Base-by-base conservation (phyloP, 2,888 invertebrate genomes). In the Sipunculus nudus region DNA sequence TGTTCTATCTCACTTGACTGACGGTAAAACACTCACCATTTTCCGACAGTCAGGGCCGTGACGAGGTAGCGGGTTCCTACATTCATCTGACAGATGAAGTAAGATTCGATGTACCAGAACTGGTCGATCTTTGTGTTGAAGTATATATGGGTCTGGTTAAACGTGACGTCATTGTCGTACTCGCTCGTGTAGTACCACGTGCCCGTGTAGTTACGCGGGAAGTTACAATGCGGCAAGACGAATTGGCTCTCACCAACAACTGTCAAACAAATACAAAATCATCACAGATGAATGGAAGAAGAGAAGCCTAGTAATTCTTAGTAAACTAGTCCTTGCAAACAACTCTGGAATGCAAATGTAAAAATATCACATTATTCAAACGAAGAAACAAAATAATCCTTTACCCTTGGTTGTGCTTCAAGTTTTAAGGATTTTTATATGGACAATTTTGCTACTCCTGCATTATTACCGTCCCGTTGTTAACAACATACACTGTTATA, bases 121-220 rank as follows among this genome's bases (percentile, higher is more conserved):
- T 92, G 93, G 83, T 97, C 96, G 0, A 96, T 95, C 83, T 92
- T 92, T 85, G 92, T 95, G 0, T 92, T 94, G 85, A 96, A 96
- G 72, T 94, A 92, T 35, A 98, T 94, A 78, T 97, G 96, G 0
- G 97, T 98, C 78, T 94, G 93, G 78, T 97, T 97, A 39, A 98
- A 94, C 10, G 50, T 53, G n/a, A 83, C 80, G 39, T 96, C 93
- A 0, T 96, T 96, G 82, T 96, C 95, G 67, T 95, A 92, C 79
- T 97, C 96, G 13, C 96, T 96, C 0, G 96, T 96, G 78, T 97
- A 97, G 53, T 96, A 93, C 96, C 96, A 98, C 26, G 92, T 89
- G 0, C 97, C 96, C 0, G 91, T 89, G 84, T 94, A 95, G 82
- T 97, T 96, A 81, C 94, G 92, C 0, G 97, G 96, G 62, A 97